Evolutionary conservation across 1,140 invertebrate genomes (phyloP), one percentile per base, ranked within the genome.

Genomic region (Drosophila pachea): DNA sequence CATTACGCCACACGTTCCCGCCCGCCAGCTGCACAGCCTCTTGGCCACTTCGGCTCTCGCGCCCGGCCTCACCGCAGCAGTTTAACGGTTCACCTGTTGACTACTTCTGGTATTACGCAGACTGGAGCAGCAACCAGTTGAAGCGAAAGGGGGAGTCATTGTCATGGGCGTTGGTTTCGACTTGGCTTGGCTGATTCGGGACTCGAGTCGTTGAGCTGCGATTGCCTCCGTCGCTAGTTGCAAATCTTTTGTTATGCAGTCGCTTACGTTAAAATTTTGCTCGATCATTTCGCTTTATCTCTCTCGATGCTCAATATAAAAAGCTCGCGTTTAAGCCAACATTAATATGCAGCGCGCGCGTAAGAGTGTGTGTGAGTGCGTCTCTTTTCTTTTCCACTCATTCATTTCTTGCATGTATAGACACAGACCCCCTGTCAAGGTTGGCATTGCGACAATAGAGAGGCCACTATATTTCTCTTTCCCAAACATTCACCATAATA

Each of bases 61-160:
- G 7, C 16, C 48, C 22, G 49, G 50, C 48, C 52, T 58, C 45
- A 56, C 63, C 50, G 29, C 76, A 86, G 76, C 61, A 86, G 81
- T 67, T 86, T 76, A 86, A 76, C 76, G 86, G 79, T 67, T 86
- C 79, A 86, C 81, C 76, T 76, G 79, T 76, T 84, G 73, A 86
- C 76, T 74, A 86, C 79, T 84, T 84, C 79, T 84, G 79, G 79
- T 84, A 84, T 84, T 84, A 84, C 79, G 79, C 79, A 81, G 76
- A 53, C 68, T 48, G 22, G 22, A 5, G 32, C 67, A 7, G 31
- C 5, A 40, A 22, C 22, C 22, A 22, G 22, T 22, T 22, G 22
- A 22, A 22, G 22, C 22, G 22, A 22, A 22, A 4, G 32, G 14
- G 43, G 12, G 12, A 62, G 66, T 81, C 76, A 86, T 64, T 84